A percentile compares a stretch with the other conserved stretches of the same genome.
These are phyloP conservation scores for Platysteira castanea DNA, from an alignment of 2,113 vertebrate species.

Conservation along the genomic window DNA sequence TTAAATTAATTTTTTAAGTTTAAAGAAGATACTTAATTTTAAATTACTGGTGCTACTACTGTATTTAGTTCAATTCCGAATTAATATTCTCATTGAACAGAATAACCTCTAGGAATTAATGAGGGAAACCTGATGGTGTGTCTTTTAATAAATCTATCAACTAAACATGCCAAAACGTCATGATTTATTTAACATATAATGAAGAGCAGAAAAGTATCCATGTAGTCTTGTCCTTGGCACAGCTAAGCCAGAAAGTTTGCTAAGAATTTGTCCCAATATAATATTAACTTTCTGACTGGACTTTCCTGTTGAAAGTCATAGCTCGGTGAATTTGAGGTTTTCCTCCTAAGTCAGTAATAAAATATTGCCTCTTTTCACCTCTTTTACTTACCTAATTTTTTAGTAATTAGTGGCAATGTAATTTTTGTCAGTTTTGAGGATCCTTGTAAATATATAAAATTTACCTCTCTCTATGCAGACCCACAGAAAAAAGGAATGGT, in stretches of 20 bases:
- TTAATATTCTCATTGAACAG: neutral
- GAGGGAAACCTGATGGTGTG: neutral
- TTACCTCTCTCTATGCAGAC: neutral
- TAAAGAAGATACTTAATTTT: neutral
- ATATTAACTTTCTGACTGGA: neutral
- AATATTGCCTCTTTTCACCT: neutral
- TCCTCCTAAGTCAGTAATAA: neutral
- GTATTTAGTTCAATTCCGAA: constrained; percentile 2
- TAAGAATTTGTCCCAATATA: neutral
- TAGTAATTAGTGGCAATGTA: neutral
- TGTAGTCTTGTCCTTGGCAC: neutral
- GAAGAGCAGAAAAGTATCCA: neutral
- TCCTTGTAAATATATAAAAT: neutral
- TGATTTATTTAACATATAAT: constrained; percentile 1
- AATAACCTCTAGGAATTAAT: constrained; percentile 3
- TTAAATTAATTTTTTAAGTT: neutral
- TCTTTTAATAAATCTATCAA: neutral
- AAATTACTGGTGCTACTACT: neutral
- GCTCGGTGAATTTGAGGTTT: neutral
- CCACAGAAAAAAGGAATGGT: neutral
- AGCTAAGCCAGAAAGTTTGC: neutral
- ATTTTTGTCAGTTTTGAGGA: neutral
- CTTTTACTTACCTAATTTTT: neutral
- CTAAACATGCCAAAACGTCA: neutral
- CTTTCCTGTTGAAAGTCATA: neutral